phyloP scores from a whole-genome alignment of 2,113 vertebrate genomes.

The Turdus rufiventris region DNA sequence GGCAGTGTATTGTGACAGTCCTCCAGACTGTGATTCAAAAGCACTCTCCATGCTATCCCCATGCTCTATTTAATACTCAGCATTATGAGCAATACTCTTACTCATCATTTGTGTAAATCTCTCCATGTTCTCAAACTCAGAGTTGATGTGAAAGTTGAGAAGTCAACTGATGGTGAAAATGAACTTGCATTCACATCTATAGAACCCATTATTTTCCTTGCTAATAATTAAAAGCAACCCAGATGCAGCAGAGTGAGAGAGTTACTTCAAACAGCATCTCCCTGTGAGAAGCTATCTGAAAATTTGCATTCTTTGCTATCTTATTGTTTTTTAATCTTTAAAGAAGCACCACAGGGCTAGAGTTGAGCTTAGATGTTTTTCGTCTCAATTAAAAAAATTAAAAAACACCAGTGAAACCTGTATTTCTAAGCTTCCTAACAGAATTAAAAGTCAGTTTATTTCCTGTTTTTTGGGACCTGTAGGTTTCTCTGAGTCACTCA shows the following conservation, averaged over 20 bases:
- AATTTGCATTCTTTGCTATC: background rate
- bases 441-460: background rate
- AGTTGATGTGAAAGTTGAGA: background rate
- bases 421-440: background rate
- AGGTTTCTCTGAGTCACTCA: background rate
- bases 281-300: background rate
- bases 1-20: background rate
- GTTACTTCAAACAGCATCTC: background rate
- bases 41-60: background rate
- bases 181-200: background rate
- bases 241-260: background rate
- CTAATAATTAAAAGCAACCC: background rate
- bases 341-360: background rate
- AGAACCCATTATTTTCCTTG: background rate
- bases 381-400: background rate
- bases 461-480: background rate
- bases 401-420: background rate
- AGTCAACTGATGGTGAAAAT: background rate
- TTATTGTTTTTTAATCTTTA: conserved; percentile 3
- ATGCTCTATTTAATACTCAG: background rate
- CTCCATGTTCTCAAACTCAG: background rate
- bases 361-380: background rate
- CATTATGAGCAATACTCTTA: background rate
- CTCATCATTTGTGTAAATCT: background rate
- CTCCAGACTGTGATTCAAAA: background rate